Conservation (phyloP, 2,113 vertebrate genomes). For the Naja naja region DNA sequence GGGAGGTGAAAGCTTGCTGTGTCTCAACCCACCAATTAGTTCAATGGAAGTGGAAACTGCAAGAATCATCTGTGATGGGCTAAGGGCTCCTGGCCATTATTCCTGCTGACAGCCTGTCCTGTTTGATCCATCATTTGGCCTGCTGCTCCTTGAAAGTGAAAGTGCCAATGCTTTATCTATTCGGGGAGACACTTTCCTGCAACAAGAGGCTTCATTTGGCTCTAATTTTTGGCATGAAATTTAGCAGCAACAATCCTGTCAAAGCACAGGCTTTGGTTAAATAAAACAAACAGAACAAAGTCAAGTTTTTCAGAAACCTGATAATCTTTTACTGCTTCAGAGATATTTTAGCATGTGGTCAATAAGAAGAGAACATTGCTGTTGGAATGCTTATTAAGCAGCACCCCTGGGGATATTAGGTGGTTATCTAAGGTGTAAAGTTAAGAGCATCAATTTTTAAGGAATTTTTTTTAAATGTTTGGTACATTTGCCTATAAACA, state of each 20-base stretch:
- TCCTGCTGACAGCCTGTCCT: conserved; percentile 11
- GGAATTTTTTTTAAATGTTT: background rate
- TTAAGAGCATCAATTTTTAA: background rate
- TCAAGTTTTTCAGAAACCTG: background rate
- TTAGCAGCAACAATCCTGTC: background rate
- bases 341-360: background rate
- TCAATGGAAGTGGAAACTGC: conserved; percentile 1
- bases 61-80: background rate
- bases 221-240: background rate
- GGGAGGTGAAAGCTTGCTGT: background rate
- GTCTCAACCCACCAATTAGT: conserved; percentile 10
- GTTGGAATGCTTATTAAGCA: background rate
- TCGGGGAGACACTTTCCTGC: background rate
- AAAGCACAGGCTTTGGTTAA: background rate
- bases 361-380: background rate
- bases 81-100: background rate
- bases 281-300: background rate
- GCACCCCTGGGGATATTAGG: background rate
- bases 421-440: background rate
- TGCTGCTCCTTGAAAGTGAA: background rate
- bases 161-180: background rate
- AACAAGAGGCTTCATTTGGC: background rate
- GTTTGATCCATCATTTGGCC: conserved; percentile 9
- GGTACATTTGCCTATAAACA: background rate
- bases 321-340: background rate